Conservation (phyloP, 2,113 vertebrate species). For the Heptranchias perlo region DNA sequence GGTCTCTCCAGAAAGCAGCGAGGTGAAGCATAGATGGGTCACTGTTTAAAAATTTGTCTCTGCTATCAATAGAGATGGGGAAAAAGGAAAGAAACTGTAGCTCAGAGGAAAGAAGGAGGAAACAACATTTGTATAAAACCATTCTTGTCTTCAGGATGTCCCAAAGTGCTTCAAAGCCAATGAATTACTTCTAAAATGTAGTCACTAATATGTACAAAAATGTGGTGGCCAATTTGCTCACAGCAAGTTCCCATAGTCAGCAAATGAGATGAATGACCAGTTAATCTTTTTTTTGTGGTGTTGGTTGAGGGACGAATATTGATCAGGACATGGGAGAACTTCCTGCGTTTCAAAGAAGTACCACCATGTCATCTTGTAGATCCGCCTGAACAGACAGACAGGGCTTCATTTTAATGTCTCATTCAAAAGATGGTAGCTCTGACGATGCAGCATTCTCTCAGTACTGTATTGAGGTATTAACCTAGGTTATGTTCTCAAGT, state of each 20-base stretch:
- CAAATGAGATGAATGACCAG: not conserved
- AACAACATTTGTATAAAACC: no score
- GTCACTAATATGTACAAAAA: not conserved
- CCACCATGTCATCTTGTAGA: not conserved
- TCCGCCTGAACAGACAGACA: not conserved
- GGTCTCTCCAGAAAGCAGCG: no score
- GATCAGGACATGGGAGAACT: not conserved
- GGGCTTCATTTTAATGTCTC: not conserved
- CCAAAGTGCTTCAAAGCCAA: not conserved
- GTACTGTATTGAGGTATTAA: not conserved
- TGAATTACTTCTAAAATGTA: not conserved
- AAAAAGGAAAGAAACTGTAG: no score
- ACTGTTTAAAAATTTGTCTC: no score
- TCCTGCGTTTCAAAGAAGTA: not conserved
- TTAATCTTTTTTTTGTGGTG: not conserved
- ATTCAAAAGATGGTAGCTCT: not conserved
- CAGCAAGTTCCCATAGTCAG: not conserved
- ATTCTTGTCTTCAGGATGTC: no score
- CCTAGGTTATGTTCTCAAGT: not conserved
- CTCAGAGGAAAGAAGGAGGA: no score
- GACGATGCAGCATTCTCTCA: not conserved
- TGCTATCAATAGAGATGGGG: no score
- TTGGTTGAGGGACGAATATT: not conserved
- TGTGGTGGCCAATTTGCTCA: not conserved
- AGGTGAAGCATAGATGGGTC: no score